Evolutionary conservation across 2,888 invertebrate species (phyloP).

Genomic region (Meiosimyza decipiens): DNA sequence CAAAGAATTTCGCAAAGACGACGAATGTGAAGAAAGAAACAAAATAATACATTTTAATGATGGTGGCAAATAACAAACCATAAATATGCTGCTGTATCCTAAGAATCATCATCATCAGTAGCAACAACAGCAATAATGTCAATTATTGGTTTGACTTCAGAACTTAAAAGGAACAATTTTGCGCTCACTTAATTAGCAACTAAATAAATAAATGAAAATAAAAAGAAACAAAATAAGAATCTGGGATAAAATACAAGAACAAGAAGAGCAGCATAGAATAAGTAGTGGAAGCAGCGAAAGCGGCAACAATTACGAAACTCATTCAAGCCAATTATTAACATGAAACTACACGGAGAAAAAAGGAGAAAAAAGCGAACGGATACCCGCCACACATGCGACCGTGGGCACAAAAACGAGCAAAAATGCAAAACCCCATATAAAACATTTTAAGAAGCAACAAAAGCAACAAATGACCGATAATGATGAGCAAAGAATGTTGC

Average conservation of each 20-base stretch:
- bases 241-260: conserved; percentile 46
- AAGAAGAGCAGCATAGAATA: neutral
- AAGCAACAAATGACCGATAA: conserved; percentile 35
- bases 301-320: conserved; percentile 61
- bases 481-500: conserved; percentile 33
- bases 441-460: neutral
- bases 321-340: conserved; percentile 64
- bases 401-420: neutral
- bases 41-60: conserved; percentile 44
- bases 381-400: conserved; percentile 25
- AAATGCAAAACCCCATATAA: neutral
- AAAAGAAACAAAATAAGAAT: conserved; percentile 32
- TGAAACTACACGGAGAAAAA: conserved; percentile 41
- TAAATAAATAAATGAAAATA: conserved; percentile 30
- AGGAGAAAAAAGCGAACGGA: neutral
- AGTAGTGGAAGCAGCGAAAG: conserved; percentile 29
- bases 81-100: conserved; percentile 43
- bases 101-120: neutral
- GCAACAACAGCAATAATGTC: conserved; percentile 6
- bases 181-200: conserved; percentile 45
- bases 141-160: neutral
- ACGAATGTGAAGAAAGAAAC: conserved; percentile 34
- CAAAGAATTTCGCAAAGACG: conserved; percentile 7
- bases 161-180: conserved; percentile 30
- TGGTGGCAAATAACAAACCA: conserved; percentile 40